phyloP scores from a whole-genome alignment of 2,113 vertebrate species.

The Phalacrocorax pelagicus region DNA sequence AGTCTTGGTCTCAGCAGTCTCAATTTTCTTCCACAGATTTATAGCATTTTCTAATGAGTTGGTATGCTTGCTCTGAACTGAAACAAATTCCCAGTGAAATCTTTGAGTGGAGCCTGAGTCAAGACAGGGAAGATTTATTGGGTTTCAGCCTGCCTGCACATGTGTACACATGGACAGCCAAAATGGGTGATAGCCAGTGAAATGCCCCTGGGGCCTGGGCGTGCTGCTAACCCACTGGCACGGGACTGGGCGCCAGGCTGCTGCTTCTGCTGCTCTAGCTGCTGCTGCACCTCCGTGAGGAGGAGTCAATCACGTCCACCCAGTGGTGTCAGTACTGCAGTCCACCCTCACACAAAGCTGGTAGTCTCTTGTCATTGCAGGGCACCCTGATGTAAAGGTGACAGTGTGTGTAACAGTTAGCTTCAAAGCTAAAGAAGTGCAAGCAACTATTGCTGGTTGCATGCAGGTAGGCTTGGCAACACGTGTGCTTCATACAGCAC shows the following conservation, averaged over 20 bases:
- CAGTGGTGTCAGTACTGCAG: neutral
- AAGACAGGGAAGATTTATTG: neutral
- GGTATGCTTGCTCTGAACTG: neutral
- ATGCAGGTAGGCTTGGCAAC: neutral
- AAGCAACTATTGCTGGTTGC: neutral
- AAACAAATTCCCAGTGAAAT: neutral
- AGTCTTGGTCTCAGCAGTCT: neutral
- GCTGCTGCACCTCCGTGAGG: neutral
- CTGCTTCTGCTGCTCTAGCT: neutral
- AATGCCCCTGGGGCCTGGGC: neutral
- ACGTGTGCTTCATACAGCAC: rapidly evolving
- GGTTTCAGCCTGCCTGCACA: neutral
- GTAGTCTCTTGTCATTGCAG: neutral
- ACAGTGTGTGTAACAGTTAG: rapidly evolving
- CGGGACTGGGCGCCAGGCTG: neutral
- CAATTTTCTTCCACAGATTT: neutral
- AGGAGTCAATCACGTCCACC: rapidly evolving
- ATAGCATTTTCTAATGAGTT: neutral
- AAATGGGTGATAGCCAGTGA: neutral
- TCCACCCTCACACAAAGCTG: neutral
- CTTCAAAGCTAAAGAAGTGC: neutral
- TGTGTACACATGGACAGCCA: neutral
- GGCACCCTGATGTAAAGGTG: neutral
- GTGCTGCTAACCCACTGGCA: rapidly evolving
- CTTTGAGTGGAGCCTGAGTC: neutral